Percentiles rank a stretch among this genome's conserved stretches.
Evolutionary conservation across 2,888 invertebrate genomes (phyloP).

Genomic region (Cantharis flavilabris): DNA sequence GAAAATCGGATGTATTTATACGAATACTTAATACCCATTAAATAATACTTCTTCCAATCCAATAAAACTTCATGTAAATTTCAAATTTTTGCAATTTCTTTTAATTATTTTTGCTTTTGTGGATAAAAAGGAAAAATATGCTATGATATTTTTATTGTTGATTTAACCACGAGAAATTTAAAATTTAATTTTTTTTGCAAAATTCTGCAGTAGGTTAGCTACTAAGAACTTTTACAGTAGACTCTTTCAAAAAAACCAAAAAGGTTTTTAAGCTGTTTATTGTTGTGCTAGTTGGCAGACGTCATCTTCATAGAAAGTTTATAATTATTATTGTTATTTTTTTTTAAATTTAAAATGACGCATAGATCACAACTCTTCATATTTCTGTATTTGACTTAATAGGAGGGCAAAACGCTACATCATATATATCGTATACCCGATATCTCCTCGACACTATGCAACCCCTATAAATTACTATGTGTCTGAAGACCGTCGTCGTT

Average conservation of each 20-base stretch:
- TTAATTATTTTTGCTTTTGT: too few species aligned
- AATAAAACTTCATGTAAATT: not conserved
- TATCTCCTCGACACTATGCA: not conserved
- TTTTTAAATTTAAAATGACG: not conserved
- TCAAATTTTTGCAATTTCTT: not conserved
- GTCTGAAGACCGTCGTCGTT: not conserved
- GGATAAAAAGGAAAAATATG: too few species aligned
- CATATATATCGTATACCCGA: not conserved
- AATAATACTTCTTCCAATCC: not conserved
- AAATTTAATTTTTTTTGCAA: too few species aligned
- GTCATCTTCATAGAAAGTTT: too few species aligned
- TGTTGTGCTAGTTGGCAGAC: too few species aligned
- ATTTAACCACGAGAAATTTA: too few species aligned
- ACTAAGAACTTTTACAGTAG: too few species aligned
- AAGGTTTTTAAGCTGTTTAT: too few species aligned
- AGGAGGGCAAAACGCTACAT: not conserved
- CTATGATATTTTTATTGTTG: too few species aligned
- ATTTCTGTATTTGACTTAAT: not conserved
- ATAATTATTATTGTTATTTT: too few species aligned
- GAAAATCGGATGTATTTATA: not conserved
- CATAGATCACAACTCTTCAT: not conserved
- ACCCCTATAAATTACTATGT: not conserved
- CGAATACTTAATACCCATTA: not conserved
- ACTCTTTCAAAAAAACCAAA: too few species aligned
- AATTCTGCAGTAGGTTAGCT: too few species aligned